Evolutionary conservation across 2,888 invertebrate genomes (phyloP).

Genomic region (Charanyca ferruginea): DNA sequence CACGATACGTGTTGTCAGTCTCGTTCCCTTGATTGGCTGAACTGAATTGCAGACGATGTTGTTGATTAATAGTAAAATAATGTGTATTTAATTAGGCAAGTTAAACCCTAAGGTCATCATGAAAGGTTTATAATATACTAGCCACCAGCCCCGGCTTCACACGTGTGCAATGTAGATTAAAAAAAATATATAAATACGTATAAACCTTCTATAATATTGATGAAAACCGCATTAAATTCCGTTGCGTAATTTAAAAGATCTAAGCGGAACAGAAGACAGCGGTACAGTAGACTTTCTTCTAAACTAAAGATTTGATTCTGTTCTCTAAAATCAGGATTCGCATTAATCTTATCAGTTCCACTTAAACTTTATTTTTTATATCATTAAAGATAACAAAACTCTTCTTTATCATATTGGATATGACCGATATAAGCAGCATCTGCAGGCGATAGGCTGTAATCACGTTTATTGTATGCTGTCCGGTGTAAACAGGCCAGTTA

Average conservation of each 20-base stretch:
- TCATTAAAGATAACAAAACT: not conserved
- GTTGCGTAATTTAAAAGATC: no score
- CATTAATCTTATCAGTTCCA: not conserved
- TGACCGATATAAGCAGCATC: constrained; percentile 16
- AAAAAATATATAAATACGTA: no score
- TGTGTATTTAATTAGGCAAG: not conserved
- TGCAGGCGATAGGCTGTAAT: constrained; percentile 19
- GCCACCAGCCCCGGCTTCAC: no score
- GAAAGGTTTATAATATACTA: no score
- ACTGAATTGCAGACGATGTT: constrained; percentile 20
- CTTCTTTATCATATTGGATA: constrained; percentile 5
- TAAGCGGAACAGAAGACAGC: no score
- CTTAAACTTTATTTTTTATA: constrained; percentile 17
- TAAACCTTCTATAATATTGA: no score
- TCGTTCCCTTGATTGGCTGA: constrained; percentile 44
- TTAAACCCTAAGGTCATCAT: not conserved
- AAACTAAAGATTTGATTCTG: not conserved
- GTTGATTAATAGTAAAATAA: constrained; percentile 11
- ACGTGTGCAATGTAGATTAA: no score
- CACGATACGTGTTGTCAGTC: constrained; percentile 39
- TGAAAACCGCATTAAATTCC: no score
- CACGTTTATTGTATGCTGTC: constrained; percentile 15
- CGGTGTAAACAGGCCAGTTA: constrained; percentile 31
- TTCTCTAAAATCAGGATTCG: constrained; percentile 11
- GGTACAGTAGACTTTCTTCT: no score